Conservation (phyloP, 2,888 invertebrate species). For the Adelognathus sp. region DNA sequence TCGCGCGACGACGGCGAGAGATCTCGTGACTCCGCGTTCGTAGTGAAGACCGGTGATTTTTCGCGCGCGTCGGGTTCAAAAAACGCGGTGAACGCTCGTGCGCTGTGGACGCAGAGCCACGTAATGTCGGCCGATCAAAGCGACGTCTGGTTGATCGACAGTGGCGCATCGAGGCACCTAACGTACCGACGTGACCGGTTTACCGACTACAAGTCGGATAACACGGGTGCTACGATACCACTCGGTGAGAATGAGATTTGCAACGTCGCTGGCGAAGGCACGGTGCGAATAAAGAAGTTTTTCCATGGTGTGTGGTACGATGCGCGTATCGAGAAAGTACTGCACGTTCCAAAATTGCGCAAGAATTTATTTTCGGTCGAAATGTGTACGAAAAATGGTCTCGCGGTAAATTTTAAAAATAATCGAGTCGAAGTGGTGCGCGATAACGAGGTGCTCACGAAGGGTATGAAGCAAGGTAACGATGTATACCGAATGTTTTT, state of each 20-base stretch:
- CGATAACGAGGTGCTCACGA: constrained; percentile 42
- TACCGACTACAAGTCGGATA: constrained; percentile 37
- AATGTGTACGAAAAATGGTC: constrained; percentile 37
- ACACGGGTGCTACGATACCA: constrained; percentile 32
- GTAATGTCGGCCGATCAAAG: constrained; percentile 42
- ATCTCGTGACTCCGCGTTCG: constrained; percentile 37
- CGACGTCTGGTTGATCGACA: constrained; percentile 59
- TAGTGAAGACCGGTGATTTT: constrained; percentile 2
- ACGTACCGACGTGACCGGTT: constrained; percentile 60
- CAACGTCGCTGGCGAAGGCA: constrained; percentile 58
- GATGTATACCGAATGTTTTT: constrained; percentile 60
- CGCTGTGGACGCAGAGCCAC: neutral
- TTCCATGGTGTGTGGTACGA: constrained; percentile 53
- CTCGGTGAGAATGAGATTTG: constrained; percentile 60
- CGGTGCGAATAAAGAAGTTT: constrained; percentile 46
- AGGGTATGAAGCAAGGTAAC: constrained; percentile 58
- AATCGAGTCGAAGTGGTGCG: constrained; percentile 24
- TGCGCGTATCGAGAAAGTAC: constrained; percentile 58
- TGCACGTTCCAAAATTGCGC: constrained; percentile 57
- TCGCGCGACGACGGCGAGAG: constrained; percentile 21
- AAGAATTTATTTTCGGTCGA: constrained; percentile 61
- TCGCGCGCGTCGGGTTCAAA: neutral
- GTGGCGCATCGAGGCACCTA: constrained; percentile 57
- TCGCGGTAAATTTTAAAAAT: constrained; percentile 37
- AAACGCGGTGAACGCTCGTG: neutral